These are phyloP conservation scores for Amblyteles armatorius DNA, from an alignment of 2,888 invertebrate genomes.

Conservation along the genomic window DNA sequence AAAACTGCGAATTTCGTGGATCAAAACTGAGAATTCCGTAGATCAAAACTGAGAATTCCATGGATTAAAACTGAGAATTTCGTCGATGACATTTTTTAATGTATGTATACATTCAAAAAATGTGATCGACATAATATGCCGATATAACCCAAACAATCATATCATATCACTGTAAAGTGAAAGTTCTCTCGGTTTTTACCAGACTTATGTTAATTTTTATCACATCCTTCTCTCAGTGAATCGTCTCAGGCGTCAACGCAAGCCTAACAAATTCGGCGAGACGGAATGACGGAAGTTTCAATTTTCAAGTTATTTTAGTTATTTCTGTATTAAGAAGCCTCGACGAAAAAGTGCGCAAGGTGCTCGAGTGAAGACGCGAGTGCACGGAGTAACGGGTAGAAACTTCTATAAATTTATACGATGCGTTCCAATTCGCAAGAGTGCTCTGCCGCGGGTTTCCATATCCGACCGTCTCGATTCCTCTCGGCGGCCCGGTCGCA, in stretches of 20 bases:
- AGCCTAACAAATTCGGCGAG: background rate
- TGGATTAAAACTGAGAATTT: too few species aligned
- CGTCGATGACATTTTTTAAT: too few species aligned
- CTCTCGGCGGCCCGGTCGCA: background rate
- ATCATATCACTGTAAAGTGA: too few species aligned
- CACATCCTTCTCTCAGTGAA: background rate
- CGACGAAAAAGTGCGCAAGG: background rate
- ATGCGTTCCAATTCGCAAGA: slow-evolving; percentile 49
- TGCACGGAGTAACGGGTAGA: slow-evolving; percentile 4
- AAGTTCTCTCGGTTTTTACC: too few species aligned
- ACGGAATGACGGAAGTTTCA: background rate
- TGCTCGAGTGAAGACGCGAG: background rate
- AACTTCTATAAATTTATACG: slow-evolving; percentile 51
- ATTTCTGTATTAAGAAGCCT: background rate
- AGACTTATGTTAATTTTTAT: too few species aligned
- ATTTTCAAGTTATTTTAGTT: background rate
- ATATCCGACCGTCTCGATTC: slow-evolving; percentile 36
- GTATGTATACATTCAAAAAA: too few species aligned
- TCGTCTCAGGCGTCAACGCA: background rate
- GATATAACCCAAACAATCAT: too few species aligned
- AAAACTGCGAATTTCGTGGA: too few species aligned
- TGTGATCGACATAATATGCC: too few species aligned
- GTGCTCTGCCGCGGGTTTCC: slow-evolving; percentile 30
- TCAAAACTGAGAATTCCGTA: too few species aligned
- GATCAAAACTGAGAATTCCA: too few species aligned